Percentiles rank a stretch among this genome's conserved stretches.
These are phyloP conservation scores for Austrofundulus limnaeus DNA, from an alignment of 2,113 vertebrate genomes.

Conservation along the genomic window DNA sequence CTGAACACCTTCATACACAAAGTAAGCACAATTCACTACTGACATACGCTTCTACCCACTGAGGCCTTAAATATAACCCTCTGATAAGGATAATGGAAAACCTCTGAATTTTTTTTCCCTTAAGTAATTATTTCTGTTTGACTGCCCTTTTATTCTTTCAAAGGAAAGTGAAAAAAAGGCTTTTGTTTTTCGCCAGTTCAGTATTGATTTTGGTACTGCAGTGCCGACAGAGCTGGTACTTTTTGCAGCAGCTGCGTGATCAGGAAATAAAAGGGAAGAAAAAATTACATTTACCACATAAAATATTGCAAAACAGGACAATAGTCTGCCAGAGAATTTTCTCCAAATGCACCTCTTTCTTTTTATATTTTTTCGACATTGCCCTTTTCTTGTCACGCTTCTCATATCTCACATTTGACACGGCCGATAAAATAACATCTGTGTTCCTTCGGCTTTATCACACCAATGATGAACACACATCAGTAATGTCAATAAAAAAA, in stretches of 20 bases:
- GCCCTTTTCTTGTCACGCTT: background rate
- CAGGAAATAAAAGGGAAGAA: too few species aligned
- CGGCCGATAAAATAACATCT: conserved; percentile 43
- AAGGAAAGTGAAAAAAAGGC: background rate
- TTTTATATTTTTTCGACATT: background rate
- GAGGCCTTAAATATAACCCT: too few species aligned
- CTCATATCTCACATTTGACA: background rate
- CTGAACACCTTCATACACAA: too few species aligned
- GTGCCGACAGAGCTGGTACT: background rate
- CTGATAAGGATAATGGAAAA: too few species aligned
- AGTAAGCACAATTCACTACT: too few species aligned
- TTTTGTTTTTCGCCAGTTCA: background rate
- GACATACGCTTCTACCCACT: too few species aligned
- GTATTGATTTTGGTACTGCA: background rate
- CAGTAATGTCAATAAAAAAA: conserved; percentile 42
- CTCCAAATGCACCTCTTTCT: too few species aligned
- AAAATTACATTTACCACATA: background rate
- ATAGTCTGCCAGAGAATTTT: background rate
- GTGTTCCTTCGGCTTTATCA: conserved; percentile 29
- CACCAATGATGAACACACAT: conserved; percentile 49
- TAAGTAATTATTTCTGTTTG: background rate
- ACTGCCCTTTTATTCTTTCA: background rate
- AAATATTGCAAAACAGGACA: background rate
- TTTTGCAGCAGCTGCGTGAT: background rate
- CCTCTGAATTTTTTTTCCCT: background rate